Conservation (phyloP, 2,797 vertebrate genomes). For the Rhinoraja longicauda region DNA sequence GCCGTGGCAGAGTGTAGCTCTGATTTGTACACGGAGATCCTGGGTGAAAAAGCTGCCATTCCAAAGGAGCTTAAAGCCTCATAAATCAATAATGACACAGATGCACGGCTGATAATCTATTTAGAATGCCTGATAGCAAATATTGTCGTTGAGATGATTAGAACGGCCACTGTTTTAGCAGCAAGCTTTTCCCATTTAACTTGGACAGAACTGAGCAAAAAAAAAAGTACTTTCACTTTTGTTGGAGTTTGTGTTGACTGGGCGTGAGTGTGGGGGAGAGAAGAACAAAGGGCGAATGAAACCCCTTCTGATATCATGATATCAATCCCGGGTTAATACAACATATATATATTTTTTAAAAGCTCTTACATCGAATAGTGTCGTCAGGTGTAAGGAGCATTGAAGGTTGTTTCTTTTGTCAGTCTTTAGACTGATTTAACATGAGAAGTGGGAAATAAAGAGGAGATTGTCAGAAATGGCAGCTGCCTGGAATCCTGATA, state of each 20-base stretch:
- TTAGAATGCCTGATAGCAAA: conserved; percentile 99
- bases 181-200: conserved; percentile 59
- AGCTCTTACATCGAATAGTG: conserved; percentile 83
- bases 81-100: conserved; percentile 99
- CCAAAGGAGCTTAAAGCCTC: conserved; percentile 97
- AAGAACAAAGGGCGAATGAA: conserved; percentile 77
- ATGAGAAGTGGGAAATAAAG: conserved; percentile 84
- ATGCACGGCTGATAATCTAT: conserved; percentile 99
- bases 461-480: conserved; percentile 97
- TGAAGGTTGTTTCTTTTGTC: conserved; percentile 66
- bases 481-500: conserved; percentile 98
- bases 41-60: conserved; percentile 79
- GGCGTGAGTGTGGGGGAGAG: conserved; percentile 49
- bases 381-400: conserved; percentile 80
- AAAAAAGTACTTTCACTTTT: conserved; percentile 57
- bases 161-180: conserved; percentile 88
- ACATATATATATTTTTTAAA: conserved; percentile 53
- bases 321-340: conserved; percentile 82
- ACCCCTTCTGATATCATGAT: conserved; percentile 84
- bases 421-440: conserved; percentile 76
- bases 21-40: conserved; percentile 86
- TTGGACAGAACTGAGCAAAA: conserved; percentile 61
- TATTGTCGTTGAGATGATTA: conserved; percentile 99
- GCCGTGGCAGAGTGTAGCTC: conserved; percentile 79
- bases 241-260: conserved; percentile 64